A percentile compares a stretch with the other conserved stretches of the same genome.
Evolutionary conservation across 2,888 invertebrate genomes (phyloP).

Genomic region (Volucella inanis): DNA sequence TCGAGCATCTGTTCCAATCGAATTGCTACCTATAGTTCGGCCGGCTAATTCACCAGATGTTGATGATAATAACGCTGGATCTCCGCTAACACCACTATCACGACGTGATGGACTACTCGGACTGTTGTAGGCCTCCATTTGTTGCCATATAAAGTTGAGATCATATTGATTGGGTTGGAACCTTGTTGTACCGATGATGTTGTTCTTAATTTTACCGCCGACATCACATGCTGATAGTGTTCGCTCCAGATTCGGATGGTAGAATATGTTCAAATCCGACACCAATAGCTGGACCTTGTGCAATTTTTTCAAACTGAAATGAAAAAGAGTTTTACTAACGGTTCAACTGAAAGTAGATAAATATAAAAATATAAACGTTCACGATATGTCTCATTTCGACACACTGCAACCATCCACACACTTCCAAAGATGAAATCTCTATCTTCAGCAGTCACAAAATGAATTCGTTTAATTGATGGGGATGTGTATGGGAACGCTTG

Average conservation of each 20-base stretch:
- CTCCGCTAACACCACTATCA: constrained; percentile 52
- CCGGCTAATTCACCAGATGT: constrained; percentile 46
- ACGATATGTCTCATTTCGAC: neutral
- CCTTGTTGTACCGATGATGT: constrained; percentile 81
- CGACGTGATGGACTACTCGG: constrained; percentile 68
- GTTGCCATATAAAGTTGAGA: constrained; percentile 83
- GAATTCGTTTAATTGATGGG: constrained; percentile 66
- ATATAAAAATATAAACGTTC: constrained; percentile 12
- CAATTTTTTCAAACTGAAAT: constrained; percentile 81
- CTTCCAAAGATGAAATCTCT: constrained; percentile 22
- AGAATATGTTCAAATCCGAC: constrained; percentile 84
- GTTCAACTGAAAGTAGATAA: constrained; percentile 26
- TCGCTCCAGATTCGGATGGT: constrained; percentile 86
- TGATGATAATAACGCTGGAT: constrained; percentile 29
- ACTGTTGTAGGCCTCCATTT: constrained; percentile 80
- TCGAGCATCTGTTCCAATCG: constrained; percentile 43
- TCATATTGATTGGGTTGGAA: constrained; percentile 83
- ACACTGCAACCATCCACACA: constrained; percentile 4
- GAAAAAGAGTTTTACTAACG: constrained; percentile 28
- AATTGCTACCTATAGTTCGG: constrained; percentile 41
- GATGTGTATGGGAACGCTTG: constrained; percentile 33
- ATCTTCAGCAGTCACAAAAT: constrained; percentile 45
- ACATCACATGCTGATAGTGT: constrained; percentile 72
- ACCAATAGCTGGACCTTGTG: constrained; percentile 82
- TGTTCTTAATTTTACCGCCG: constrained; percentile 75